Evolutionary conservation across 2,888 invertebrate genomes (phyloP), one percentile per base, ranked within the genome.

Genomic region (Drosophila helvetica): DNA sequence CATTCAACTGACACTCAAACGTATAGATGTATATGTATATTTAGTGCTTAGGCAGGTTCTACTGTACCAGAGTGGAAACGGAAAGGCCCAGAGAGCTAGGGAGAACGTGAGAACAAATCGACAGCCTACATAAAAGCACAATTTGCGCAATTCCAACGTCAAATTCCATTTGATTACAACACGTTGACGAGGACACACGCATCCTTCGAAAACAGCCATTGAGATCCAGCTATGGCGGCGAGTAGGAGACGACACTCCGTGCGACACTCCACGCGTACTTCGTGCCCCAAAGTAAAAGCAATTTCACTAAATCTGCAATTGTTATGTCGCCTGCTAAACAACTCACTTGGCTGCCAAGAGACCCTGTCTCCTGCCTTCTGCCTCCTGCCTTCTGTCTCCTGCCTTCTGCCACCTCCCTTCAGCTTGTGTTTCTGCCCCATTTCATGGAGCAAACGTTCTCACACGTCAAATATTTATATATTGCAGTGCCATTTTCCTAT

Each of bases 281-380:
- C 45, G 61, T 69, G 47, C 50, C 15, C 33, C 33, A 60, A 43
- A 62, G 72, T 74, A 79, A 85, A 87, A 85, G 87, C 82, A 85
- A 85, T 85, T 85, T 82, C 83, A 87, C 77, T 79, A 87, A 85
- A 85, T 85, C 82, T 85, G 84, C 84, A 87, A 85, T 85, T 85
- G 84, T 85, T 85, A 85, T 85, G 85, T 85, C 77, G 85, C 79
- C 82, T 78, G 86, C 84, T 81, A 78, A 86, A 84, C 82, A 83
- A 86, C 78, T 84, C 81, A 80, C 81, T 83, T 80, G 38, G 15
- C 38, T 38, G 38, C 38, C 15, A 38, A 15, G 6, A 38, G 33
- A 33, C 33, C 33, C 27, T 7, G 25, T 30, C 53, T 17, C 22
- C 33, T 42, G 43, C 55, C 43, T 38, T 1, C 7, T 25, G 25